A percentile compares a stretch with the other conserved stretches of the same genome.
Evolutionary conservation across 2,797 vertebrate genomes (phyloP).

Genomic region (Delichon dasypus): DNA sequence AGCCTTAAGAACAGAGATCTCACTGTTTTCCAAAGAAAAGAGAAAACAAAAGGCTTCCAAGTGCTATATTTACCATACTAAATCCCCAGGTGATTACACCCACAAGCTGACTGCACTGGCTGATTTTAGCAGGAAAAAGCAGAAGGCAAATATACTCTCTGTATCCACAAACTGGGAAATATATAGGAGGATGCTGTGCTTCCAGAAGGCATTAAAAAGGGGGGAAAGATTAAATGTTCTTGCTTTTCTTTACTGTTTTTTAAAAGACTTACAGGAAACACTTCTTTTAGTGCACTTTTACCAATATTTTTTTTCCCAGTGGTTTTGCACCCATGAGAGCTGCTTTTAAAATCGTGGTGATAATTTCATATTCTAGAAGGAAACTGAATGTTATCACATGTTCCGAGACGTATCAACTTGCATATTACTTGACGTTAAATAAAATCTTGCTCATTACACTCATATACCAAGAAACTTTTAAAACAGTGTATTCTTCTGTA

Average conservation of each 20-base stretch:
- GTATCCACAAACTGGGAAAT: background rate
- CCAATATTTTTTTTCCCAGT: background rate
- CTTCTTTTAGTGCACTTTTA: background rate
- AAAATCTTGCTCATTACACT: background rate
- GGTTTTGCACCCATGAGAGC: background rate
- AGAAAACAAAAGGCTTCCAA: background rate
- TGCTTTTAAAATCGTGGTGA: background rate
- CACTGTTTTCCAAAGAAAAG: background rate
- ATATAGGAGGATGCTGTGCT: background rate
- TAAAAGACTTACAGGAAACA: background rate
- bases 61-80: background rate
- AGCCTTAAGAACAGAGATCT: background rate
- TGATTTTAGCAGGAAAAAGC: background rate
- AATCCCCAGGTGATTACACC: background rate
- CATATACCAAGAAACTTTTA: background rate
- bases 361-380: background rate
- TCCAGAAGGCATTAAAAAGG: background rate
- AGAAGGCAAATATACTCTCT: background rate
- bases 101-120: background rate
- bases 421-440: background rate
- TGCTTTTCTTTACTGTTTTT: background rate
- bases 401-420: background rate
- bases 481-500: background rate
- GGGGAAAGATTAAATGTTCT: background rate
- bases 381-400: rapidly evolving